Conservation (phyloP, 2,888 invertebrate species). For the Pogonocherus hispidulus region DNA sequence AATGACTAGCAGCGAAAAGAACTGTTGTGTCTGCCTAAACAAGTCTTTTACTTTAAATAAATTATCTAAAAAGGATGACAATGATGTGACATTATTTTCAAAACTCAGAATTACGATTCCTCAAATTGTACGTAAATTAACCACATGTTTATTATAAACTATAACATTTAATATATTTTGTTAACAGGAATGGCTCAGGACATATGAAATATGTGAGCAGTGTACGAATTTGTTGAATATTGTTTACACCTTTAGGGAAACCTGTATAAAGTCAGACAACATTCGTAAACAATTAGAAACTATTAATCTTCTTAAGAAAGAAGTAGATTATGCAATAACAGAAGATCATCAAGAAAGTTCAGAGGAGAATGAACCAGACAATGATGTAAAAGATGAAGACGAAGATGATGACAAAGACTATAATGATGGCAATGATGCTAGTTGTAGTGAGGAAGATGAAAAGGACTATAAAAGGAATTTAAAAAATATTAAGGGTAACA, state of each 20-base stretch:
- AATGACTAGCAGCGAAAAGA: slow-evolving; percentile 16
- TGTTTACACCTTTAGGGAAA: slow-evolving; percentile 51
- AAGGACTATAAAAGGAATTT: slow-evolving; percentile 31
- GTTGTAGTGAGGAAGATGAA: slow-evolving; percentile 24
- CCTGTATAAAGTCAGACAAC: slow-evolving; percentile 51
- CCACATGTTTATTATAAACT: not conserved
- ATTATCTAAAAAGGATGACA: slow-evolving; percentile 47
- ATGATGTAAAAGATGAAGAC: slow-evolving; percentile 37
- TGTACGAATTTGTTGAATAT: slow-evolving; percentile 52
- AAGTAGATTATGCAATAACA: slow-evolving; percentile 7
- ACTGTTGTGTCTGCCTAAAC: slow-evolving; percentile 53
- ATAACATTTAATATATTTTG: slow-evolving; percentile 10
- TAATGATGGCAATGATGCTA: slow-evolving; percentile 35
- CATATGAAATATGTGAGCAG: slow-evolving; percentile 50
- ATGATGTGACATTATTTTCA: slow-evolving; percentile 39
- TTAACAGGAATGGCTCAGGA: slow-evolving; percentile 48
- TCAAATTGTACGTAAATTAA: slow-evolving; percentile 49
- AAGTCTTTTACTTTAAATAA: slow-evolving; percentile 42
- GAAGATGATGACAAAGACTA: slow-evolving; percentile 28
- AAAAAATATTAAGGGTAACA: slow-evolving; percentile 28
- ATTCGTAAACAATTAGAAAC: slow-evolving; percentile 38
- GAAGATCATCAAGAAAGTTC: slow-evolving; percentile 21
- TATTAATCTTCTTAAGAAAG: slow-evolving; percentile 19
- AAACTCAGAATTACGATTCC: slow-evolving; percentile 48
- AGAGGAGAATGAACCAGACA: slow-evolving; percentile 36